Base-by-base conservation (phyloP, 64 coral and sea anemone genomes). In the Montipora capricornis region DNA sequence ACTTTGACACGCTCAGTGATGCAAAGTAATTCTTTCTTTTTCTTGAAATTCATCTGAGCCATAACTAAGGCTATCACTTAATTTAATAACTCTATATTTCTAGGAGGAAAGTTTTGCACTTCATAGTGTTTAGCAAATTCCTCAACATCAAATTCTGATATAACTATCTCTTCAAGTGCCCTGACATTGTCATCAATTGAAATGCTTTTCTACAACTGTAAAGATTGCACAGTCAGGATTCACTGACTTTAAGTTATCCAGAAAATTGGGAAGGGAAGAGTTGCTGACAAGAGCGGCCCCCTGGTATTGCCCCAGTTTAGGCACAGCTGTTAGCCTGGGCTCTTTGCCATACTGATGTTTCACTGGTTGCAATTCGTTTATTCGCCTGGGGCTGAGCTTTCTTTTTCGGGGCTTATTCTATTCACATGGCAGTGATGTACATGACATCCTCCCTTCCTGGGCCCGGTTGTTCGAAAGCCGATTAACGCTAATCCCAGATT, bases 51-150 rank as follows among this genome's bases (percentile, higher is more conserved):
- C 53, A 11, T 57, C 53, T 57, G 53, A 57, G 1, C n/a, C n/a
- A n/a, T n/a, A n/a, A n/a, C n/a, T n/a, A n/a, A n/a, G n/a, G n/a
- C 20, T 74, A 74, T 76, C 20, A 76, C 53, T 57, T 57, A 57
- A 57, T 78, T 57, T 57, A 57, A 57, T 78, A 47, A 78, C 76
- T 78, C 76, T 78, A 78, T 6, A 78, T 78, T 78, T 49, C 76
- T 49, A 14, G 76, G 76, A 78, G 44, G 44, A 78, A 78, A 78
- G 46, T 78, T 78, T 78, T 78, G 47, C 44, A 14, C 6, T 49
- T 78, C 76, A 78, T 78, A 78, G 76, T 78, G 76, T 78, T n/a
- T 78, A 19, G 46, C 76, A 78, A 78, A 78, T 48, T 49, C 76
- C 76, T 78, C 75, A 78, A 78, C 75, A 78, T 78, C 45, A 3